Evolutionary conservation across 2,113 vertebrate species (phyloP).

Genomic region (Dromas ardeola): DNA sequence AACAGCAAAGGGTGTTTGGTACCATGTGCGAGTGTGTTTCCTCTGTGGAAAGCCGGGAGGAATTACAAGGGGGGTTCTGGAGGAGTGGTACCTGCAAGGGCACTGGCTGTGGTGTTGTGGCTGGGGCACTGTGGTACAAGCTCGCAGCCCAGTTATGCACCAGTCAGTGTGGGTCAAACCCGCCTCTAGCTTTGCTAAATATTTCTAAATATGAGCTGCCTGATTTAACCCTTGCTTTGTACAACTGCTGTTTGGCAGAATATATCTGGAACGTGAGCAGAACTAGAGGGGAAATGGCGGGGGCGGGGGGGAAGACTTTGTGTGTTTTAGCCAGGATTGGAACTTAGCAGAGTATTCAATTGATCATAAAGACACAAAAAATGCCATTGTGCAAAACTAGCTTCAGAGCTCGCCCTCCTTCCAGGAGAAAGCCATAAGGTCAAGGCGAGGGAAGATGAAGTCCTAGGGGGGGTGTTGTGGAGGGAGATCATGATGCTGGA

Average conservation of each 20-base stretch:
- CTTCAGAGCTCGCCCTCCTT: not conserved
- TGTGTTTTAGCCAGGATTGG: not conserved
- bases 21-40: not conserved
- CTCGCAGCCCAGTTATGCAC: not conserved
- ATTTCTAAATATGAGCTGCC: not conserved
- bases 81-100: accelerated
- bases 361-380: not conserved
- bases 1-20: not conserved
- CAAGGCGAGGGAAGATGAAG: not conserved
- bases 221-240: not conserved
- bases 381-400: not conserved
- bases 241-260: not conserved
- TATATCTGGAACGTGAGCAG: not conserved
- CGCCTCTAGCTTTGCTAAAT: not conserved
- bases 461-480: not conserved
- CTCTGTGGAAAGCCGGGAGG: not conserved
- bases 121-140: not conserved
- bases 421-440: not conserved
- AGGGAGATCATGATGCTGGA: not conserved
- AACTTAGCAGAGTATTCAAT: not conserved
- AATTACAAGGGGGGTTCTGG: not conserved
- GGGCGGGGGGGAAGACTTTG: not conserved
- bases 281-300: not conserved
- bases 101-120: accelerated
- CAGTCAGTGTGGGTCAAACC: not conserved